Evolutionary conservation across 2,113 vertebrate species (phyloP).

Genomic region (Gobius niger): DNA sequence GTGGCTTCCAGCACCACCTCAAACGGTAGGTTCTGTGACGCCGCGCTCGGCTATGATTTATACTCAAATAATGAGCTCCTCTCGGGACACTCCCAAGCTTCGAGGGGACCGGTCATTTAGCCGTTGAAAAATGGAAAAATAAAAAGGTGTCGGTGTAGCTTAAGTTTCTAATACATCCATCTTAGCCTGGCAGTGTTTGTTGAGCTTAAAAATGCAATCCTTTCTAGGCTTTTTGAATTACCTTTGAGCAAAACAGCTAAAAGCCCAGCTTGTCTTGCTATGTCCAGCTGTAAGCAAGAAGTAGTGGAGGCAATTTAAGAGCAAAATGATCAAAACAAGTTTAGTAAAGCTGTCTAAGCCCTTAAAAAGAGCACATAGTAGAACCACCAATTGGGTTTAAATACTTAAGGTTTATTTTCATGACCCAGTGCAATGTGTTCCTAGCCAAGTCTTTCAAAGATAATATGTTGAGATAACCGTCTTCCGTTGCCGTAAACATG

Average conservation of each 20-base stretch:
- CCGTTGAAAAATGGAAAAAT: conserved; percentile 3
- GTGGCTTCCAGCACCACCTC: conserved; percentile 98
- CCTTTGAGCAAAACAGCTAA: too few relatives aligned
- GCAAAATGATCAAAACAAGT: too few relatives aligned
- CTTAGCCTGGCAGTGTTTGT: neutral
- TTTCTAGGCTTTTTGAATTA: neutral
- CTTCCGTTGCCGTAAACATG: neutral
- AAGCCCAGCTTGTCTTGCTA: too few relatives aligned
- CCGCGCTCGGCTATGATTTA: conserved; percentile 10
- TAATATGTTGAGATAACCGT: conserved; percentile 4
- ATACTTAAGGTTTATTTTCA: neutral
- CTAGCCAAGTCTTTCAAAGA: conserved; percentile 3
- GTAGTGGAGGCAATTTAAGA: too few relatives aligned
- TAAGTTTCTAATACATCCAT: neutral
- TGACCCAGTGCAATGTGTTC: neutral
- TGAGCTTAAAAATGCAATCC: neutral
- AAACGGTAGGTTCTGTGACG: conserved; percentile 82
- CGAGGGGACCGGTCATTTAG: neutral
- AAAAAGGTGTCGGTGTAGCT: neutral
- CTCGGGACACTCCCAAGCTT: neutral
- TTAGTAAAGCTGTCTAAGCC: too few relatives aligned
- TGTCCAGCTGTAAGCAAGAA: too few relatives aligned
- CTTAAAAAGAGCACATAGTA: too few relatives aligned
- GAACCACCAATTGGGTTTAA: neutral
- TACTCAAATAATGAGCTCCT: conserved; percentile 16